phyloP scores from a whole-genome alignment of 1,140 invertebrate genomes.

The Zophobas atratus region DNA sequence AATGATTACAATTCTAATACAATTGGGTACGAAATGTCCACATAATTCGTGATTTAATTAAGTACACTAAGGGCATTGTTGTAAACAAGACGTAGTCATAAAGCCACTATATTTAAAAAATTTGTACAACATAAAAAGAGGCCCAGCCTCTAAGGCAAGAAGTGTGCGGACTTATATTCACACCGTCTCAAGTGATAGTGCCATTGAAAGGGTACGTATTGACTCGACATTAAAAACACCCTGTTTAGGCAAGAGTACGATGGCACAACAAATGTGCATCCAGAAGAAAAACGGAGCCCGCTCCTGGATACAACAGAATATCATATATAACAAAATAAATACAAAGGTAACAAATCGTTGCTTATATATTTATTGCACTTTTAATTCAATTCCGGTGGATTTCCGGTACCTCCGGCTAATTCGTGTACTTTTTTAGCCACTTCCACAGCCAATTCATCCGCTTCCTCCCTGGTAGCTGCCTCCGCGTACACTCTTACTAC shows the following conservation, averaged over 20 bases:
- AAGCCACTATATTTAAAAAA: constrained; percentile 9
- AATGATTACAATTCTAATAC: constrained; percentile 24
- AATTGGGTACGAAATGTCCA: background rate
- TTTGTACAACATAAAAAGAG: constrained; percentile 32
- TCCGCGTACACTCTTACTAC: constrained; percentile 97
- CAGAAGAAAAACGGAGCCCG: too few relatives aligned
- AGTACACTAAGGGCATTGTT: constrained; percentile 16
- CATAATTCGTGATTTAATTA: constrained; percentile 8
- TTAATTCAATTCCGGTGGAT: constrained; percentile 66
- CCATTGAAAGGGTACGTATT: background rate
- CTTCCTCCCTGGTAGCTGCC: constrained; percentile 82
- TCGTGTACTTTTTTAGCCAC: constrained; percentile 84
- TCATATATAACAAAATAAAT: background rate
- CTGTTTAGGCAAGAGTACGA: too few relatives aligned
- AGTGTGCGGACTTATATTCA: constrained; percentile 4
- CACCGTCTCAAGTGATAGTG: background rate
- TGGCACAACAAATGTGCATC: too few relatives aligned
- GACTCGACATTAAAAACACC: too few relatives aligned
- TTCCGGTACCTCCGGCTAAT: constrained; percentile 82
- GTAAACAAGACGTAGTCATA: constrained; percentile 1
- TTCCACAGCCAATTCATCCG: constrained; percentile 82
- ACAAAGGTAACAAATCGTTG: constrained; percentile 21
- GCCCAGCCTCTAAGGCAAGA: constrained; percentile 38
- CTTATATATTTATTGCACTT: constrained; percentile 29
- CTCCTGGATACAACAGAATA: background rate